Percentiles rank a stretch among this genome's conserved stretches.
phyloP scores from a whole-genome alignment of 2,113 vertebrate species.

The Tyrannus savana region DNA sequence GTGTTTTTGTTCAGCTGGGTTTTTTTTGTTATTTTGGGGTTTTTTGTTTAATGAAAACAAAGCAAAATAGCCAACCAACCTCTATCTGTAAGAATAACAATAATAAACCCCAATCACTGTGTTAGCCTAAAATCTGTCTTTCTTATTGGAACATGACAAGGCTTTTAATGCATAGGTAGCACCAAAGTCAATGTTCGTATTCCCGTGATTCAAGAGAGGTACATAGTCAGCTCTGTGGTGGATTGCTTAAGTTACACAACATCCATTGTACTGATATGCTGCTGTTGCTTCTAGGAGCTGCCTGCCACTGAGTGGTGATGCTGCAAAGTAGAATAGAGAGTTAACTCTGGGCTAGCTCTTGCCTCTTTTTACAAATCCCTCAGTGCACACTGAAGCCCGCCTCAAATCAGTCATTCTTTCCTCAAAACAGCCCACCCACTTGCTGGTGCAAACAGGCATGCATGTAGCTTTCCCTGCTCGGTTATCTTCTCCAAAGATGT shows the following conservation, averaged over 20 bases:
- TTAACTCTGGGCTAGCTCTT: neutral
- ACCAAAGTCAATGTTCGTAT: neutral
- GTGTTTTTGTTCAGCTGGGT: neutral
- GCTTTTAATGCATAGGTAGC: neutral
- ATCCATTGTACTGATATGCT: neutral
- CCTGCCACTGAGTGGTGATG: neutral
- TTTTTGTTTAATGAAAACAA: neutral
- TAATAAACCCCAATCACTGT: neutral
- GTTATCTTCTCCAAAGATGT: neutral
- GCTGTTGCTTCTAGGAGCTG: neutral
- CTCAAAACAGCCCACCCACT: neutral
- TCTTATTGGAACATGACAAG: neutral
- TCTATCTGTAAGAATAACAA: neutral
- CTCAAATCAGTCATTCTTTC: neutral
- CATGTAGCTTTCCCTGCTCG: fast-evolving
- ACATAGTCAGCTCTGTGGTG: neutral
- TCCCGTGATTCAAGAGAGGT: neutral
- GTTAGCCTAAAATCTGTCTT: neutral
- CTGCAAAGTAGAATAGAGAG: neutral
- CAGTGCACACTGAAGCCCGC: neutral
- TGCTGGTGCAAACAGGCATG: neutral
- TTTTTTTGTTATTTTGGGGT: neutral
- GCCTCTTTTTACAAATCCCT: neutral
- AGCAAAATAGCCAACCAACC: neutral
- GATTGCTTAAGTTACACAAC: neutral